Percentiles rank a stretch among this genome's conserved stretches.
These are phyloP conservation scores for Gonocerus acuteangulatus DNA, from an alignment of 2,888 invertebrate species.

Conservation along the genomic window DNA sequence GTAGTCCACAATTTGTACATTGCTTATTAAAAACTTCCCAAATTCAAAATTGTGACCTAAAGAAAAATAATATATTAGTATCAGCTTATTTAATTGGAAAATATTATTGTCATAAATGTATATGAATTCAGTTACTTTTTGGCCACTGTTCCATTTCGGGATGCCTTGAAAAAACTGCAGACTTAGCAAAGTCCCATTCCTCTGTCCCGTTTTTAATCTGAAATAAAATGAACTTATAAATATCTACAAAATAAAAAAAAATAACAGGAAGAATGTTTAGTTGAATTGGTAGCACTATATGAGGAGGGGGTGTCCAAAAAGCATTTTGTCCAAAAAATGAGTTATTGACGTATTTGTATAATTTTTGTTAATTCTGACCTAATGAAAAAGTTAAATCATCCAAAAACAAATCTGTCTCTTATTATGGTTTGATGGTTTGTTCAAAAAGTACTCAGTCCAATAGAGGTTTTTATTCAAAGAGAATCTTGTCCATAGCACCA, in stretches of 20 bases:
- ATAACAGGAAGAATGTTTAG: neutral
- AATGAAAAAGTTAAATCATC: no score
- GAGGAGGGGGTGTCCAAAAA: no score
- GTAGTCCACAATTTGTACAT: constrained; percentile 68
- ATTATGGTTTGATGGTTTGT: no score
- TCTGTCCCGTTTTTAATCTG: constrained; percentile 51
- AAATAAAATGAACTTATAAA: constrained; percentile 36
- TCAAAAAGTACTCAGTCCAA: no score
- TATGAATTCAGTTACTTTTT: constrained; percentile 29
- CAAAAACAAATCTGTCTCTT: no score
- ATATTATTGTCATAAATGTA: neutral
- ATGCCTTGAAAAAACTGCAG: constrained; percentile 60
- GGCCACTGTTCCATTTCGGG: constrained; percentile 64
- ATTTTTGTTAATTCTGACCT: no score
- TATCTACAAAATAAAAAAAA: neutral
- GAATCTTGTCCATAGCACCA: no score
- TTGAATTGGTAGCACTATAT: no score
- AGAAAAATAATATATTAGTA: constrained; percentile 41
- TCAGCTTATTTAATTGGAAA: neutral
- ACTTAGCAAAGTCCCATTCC: constrained; percentile 54
- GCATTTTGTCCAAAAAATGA: no score
- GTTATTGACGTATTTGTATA: no score
- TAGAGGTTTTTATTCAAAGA: no score
- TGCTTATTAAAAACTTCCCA: constrained; percentile 63
- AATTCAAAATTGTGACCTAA: constrained; percentile 73